phyloP scores from a whole-genome alignment of 2,113 vertebrate species.

The Nothobranchius furzeri region DNA sequence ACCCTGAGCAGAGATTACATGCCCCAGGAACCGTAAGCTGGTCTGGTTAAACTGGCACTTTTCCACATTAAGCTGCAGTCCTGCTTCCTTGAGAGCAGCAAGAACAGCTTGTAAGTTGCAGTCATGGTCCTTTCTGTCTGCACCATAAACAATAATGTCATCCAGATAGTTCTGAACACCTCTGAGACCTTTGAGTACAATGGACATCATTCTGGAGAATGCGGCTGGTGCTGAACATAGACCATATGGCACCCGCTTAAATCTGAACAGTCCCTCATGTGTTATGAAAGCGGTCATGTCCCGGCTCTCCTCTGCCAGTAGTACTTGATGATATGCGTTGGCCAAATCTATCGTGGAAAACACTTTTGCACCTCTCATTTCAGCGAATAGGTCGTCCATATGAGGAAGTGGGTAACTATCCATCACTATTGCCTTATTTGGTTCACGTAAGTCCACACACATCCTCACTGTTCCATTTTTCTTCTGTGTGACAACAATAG shows the following conservation, averaged over 20 bases:
- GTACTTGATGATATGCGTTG: background rate
- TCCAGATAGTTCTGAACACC: background rate
- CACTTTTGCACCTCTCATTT: background rate
- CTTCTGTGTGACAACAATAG: too few species aligned
- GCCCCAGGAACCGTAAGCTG: too few species aligned
- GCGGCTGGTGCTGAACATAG: background rate
- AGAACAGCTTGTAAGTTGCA: background rate
- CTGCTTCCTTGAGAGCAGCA: background rate
- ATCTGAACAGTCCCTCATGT: background rate
- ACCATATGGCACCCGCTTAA: background rate
- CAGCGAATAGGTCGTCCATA: constrained; percentile 1
- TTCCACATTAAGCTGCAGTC: background rate
- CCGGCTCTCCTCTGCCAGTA: background rate
- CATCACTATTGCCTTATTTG: too few species aligned
- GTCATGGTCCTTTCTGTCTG: background rate
- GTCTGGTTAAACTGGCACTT: background rate
- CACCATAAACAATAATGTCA: background rate
- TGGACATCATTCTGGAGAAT: background rate
- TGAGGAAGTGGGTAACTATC: background rate
- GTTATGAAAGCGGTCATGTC: constrained; percentile 1
- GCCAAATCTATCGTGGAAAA: background rate
- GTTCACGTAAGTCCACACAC: too few species aligned
- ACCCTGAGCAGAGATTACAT: background rate
- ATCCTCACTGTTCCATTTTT: too few species aligned
- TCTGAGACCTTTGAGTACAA: background rate